phyloP scores from a whole-genome alignment of 2,113 vertebrate species.

The Pseudopodoces humilis region DNA sequence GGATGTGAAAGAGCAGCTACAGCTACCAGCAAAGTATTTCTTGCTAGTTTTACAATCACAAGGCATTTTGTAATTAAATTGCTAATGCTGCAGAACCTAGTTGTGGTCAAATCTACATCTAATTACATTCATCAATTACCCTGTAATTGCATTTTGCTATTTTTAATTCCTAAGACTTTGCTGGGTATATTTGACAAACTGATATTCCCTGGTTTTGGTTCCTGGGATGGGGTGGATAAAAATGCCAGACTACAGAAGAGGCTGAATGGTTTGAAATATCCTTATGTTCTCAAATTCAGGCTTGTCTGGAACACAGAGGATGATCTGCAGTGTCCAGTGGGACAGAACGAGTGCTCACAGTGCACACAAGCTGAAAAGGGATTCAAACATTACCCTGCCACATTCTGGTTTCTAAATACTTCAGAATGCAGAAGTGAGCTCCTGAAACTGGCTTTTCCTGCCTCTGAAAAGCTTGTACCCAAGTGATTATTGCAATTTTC shows the following conservation, averaged over 20 bases:
- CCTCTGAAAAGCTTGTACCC: neutral
- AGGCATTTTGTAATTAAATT: conserved; percentile 6
- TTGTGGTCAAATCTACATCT: conserved; percentile 22
- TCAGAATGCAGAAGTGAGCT: neutral
- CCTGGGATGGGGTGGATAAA: neutral
- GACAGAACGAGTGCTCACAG: neutral
- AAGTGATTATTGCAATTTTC: neutral
- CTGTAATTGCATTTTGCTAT: conserved; percentile 23
- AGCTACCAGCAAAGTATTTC: neutral
- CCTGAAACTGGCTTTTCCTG: neutral
- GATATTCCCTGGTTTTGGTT: neutral
- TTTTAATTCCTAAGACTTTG: conserved; percentile 23
- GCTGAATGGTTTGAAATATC: neutral
- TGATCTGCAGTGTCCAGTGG: neutral
- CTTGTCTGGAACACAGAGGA: neutral
- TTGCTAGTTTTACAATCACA: neutral
- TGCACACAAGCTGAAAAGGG: neutral
- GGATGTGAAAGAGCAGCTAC: neutral
- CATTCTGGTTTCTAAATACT: neutral
- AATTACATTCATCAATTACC: conserved; percentile 57
- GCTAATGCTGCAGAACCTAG: conserved; percentile 21
- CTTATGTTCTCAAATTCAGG: neutral
- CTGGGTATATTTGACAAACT: neutral
- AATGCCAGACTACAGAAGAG: neutral
- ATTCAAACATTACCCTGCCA: neutral